phyloP scores from a whole-genome alignment of 2,797 vertebrate species.

The Onychomys torridus region DNA sequence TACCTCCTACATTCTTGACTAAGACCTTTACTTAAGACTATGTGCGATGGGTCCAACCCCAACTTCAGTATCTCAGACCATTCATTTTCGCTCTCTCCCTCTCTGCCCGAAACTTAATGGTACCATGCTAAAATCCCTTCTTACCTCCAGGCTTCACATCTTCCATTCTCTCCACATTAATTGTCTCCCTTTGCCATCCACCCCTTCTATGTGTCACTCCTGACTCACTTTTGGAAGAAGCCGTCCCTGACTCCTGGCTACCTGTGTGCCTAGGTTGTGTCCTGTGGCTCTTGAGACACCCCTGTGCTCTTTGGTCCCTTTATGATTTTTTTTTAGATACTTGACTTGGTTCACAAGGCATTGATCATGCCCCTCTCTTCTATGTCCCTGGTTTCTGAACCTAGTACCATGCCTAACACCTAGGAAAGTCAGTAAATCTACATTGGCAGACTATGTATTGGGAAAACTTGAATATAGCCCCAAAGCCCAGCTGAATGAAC shows the following conservation, averaged over 20 bases:
- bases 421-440: neutral
- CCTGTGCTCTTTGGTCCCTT: neutral
- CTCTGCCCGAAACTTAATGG: neutral
- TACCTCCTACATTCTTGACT: neutral
- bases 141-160: neutral
- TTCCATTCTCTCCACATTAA: neutral
- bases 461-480: slow-evolving; percentile 23
- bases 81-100: neutral
- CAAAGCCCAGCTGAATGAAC: slow-evolving; percentile 28
- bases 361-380: neutral
- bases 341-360: neutral
- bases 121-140: neutral
- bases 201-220: neutral
- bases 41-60: neutral
- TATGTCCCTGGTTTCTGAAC: neutral
- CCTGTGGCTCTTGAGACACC: neutral
- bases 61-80: neutral
- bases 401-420: neutral
- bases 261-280: neutral
- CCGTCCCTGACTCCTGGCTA: neutral
- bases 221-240: neutral
- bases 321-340: neutral
- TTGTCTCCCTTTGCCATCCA: neutral
- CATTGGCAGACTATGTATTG: neutral
- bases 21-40: neutral